These are phyloP conservation scores for Elaphurus davidianus DNA, from an alignment of 2,113 vertebrate species.

Conservation along the genomic window DNA sequence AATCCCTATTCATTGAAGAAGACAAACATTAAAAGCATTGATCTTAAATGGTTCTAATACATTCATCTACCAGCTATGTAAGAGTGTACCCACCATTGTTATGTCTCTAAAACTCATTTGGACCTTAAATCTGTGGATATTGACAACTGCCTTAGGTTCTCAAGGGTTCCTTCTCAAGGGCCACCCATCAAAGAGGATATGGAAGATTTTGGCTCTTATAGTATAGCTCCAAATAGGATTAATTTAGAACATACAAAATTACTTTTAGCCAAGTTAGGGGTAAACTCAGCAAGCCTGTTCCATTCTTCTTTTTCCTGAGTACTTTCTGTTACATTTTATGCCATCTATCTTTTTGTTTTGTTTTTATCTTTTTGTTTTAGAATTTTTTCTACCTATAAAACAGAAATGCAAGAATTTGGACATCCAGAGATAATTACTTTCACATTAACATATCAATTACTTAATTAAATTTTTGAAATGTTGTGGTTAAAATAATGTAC, in stretches of 20 bases:
- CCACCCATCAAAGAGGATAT: neutral
- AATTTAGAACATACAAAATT: neutral
- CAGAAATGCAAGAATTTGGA: neutral
- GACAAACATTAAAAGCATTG: neutral
- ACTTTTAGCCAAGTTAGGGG: neutral
- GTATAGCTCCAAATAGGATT: neutral
- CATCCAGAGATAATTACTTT: neutral
- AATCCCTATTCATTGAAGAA: neutral
- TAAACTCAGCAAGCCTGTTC: neutral
- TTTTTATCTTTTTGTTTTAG: neutral
- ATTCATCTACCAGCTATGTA: neutral
- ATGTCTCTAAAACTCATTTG: neutral
- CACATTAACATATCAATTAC: neutral
- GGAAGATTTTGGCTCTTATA: neutral
- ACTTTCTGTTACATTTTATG: neutral
- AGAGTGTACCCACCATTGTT: neutral
- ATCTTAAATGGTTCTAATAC: neutral
- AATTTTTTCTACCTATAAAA: neutral
- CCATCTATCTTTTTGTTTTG: neutral
- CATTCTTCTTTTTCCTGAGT: neutral
- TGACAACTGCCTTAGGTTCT: neutral
- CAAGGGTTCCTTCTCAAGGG: neutral
- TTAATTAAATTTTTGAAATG: neutral
- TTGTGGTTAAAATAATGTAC: neutral
- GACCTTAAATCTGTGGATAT: neutral